Conservation (phyloP, 2,888 invertebrate genomes). For the Dryocosmus kuriphilus region DNA sequence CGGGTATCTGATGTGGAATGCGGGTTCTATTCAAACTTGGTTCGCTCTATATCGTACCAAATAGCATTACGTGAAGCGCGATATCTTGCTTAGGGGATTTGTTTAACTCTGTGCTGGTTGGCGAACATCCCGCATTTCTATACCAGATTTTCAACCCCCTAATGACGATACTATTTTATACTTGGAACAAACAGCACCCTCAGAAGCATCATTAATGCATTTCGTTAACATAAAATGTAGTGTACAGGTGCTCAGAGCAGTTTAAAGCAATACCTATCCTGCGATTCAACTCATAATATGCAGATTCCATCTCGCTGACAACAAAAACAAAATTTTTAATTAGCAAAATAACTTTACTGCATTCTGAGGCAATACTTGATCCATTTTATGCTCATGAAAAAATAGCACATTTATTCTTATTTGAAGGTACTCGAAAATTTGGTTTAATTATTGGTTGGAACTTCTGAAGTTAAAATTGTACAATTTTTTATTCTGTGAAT, state of each 20-base stretch:
- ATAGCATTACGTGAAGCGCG: slow-evolving; percentile 54
- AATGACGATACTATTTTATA: slow-evolving; percentile 38
- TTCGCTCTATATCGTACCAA: slow-evolving; percentile 53
- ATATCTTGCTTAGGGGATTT: slow-evolving; percentile 57
- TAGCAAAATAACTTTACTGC: background rate
- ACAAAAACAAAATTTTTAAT: background rate
- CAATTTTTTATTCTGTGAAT: too few relatives aligned
- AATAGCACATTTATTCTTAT: background rate
- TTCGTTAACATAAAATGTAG: background rate
- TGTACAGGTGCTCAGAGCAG: background rate
- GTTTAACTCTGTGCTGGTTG: slow-evolving; percentile 51
- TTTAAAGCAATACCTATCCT: slow-evolving; percentile 3
- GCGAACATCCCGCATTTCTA: slow-evolving; percentile 33
- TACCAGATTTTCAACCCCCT: slow-evolving; percentile 31
- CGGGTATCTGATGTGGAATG: slow-evolving; percentile 72
- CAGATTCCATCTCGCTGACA: background rate
- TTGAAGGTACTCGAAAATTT: too few relatives aligned
- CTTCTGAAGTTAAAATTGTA: too few relatives aligned
- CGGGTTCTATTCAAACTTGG: slow-evolving; percentile 71
- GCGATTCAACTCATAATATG: background rate
- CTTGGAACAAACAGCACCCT: slow-evolving; percentile 28
- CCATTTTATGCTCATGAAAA: background rate
- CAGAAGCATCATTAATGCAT: slow-evolving; percentile 22
- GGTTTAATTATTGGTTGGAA: too few relatives aligned
- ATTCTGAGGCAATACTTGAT: background rate